Percentiles rank a stretch among this genome's conserved stretches.
Conservation (phyloP, 2,113 vertebrate genomes). For the Perca fluviatilis region DNA sequence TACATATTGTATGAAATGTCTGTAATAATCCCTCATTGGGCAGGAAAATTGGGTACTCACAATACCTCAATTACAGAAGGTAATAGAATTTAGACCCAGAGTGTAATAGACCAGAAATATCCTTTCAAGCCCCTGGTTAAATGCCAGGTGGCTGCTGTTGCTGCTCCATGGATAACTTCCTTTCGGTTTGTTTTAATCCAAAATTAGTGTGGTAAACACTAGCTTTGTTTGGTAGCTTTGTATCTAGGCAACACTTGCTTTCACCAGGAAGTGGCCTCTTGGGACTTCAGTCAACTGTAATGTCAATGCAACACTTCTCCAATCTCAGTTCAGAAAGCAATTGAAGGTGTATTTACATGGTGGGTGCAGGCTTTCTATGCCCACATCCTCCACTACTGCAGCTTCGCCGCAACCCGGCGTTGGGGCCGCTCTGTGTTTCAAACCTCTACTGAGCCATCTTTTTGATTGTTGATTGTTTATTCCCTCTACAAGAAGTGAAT, state of each 20-base stretch:
- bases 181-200: neutral
- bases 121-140: neutral
- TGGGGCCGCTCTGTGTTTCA: neutral
- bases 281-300: neutral
- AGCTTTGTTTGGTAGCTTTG: neutral
- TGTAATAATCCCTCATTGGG: neutral
- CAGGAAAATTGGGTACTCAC: neutral
- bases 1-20: neutral
- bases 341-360: neutral
- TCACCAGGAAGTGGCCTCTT: neutral
- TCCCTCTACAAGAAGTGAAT: neutral
- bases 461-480: conserved; percentile 23
- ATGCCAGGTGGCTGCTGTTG: neutral
- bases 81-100: neutral
- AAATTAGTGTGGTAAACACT: neutral
- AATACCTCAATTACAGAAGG: neutral
- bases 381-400: neutral
- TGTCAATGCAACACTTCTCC: neutral
- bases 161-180: neutral
- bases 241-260: neutral
- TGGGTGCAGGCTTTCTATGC: neutral
- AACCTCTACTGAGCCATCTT: conserved; percentile 52
- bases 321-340: neutral
- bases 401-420: neutral
- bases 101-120: neutral